A percentile compares a stretch with the other conserved stretches of the same genome.
Evolutionary conservation across 1,140 invertebrate species (phyloP).

Genomic region (Amphibalanus amphitrite): DNA sequence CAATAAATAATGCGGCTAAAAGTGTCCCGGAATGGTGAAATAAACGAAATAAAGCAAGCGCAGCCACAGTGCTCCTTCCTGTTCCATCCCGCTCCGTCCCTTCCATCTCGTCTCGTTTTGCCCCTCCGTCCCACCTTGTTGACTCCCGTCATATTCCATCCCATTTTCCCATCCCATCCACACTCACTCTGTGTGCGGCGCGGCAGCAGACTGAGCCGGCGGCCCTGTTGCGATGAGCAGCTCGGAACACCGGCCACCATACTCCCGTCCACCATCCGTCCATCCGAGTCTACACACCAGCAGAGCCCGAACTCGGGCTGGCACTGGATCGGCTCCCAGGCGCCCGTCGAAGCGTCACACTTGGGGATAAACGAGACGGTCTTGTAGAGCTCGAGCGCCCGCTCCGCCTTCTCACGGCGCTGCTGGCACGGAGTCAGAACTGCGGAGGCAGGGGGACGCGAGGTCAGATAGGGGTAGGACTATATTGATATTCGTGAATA

Average conservation of each 20-base stretch:
- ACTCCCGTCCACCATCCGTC: constrained; percentile 57
- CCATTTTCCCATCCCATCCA: too few species aligned
- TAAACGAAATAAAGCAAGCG: too few species aligned
- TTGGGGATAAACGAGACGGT: constrained; percentile 43
- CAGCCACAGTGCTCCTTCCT: too few species aligned
- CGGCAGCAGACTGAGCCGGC: constrained; percentile 23
- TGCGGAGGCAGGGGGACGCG: too few species aligned
- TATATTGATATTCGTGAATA: too few species aligned
- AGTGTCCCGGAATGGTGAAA: too few species aligned
- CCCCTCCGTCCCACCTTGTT: too few species aligned
- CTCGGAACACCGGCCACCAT: constrained; percentile 46
- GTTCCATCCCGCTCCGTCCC: too few species aligned
- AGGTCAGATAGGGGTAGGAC: too few species aligned
- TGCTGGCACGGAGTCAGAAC: neutral
- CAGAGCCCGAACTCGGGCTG: constrained; percentile 58
- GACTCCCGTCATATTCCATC: too few species aligned
- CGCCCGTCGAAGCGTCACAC: constrained; percentile 48
- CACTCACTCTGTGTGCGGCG: neutral
- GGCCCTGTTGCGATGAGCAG: constrained; percentile 55
- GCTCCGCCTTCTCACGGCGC: neutral
- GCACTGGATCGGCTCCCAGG: constrained; percentile 64
- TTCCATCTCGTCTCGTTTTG: too few species aligned
- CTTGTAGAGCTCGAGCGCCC: neutral
- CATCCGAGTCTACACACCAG: constrained; percentile 65
- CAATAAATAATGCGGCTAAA: too few species aligned